A percentile compares a stretch with the other conserved stretches of the same genome.
phyloP scores from a whole-genome alignment of 2,113 vertebrate species.

The Oreochromis aureus region DNA sequence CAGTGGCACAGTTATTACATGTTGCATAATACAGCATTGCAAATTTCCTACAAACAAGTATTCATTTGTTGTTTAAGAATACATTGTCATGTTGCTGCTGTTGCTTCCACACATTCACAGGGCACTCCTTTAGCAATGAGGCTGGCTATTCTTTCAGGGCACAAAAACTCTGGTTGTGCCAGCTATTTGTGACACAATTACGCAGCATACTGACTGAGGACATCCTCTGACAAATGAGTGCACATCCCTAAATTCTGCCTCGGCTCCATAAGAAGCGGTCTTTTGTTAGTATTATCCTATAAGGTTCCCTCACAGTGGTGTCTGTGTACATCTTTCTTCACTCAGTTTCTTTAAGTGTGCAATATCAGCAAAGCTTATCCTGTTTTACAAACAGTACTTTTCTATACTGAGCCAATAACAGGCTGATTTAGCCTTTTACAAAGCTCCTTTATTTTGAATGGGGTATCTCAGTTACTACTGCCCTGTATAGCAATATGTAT shows the following conservation, averaged over 20 bases:
- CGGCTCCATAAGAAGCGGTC: background rate
- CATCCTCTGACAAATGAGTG: slow-evolving; percentile 26
- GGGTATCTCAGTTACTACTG: background rate
- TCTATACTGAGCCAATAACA: background rate
- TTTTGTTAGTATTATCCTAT: slow-evolving; percentile 6
- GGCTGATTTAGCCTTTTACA: background rate
- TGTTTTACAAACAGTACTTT: background rate
- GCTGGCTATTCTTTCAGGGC: background rate
- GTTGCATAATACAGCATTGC: background rate
- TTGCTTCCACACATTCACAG: slow-evolving; percentile 1
- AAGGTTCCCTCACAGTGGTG: background rate
- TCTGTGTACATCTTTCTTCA: background rate
- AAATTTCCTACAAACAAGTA: slow-evolving; percentile 4
- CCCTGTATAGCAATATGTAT: background rate
- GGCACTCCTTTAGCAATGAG: background rate
- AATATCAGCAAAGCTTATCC: background rate
- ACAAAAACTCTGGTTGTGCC: background rate
- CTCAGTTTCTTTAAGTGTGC: background rate
- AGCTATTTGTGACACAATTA: slow-evolving; percentile 13
- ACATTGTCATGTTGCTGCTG: background rate
- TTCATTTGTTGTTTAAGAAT: slow-evolving; percentile 15
- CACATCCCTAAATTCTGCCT: background rate
- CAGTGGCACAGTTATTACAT: background rate
- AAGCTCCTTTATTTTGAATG: slow-evolving; percentile 9
- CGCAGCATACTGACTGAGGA: slow-evolving; percentile 1